Evolutionary conservation across 2,797 vertebrate species (phyloP).

Genomic region (Neosalanx taihuensis): DNA sequence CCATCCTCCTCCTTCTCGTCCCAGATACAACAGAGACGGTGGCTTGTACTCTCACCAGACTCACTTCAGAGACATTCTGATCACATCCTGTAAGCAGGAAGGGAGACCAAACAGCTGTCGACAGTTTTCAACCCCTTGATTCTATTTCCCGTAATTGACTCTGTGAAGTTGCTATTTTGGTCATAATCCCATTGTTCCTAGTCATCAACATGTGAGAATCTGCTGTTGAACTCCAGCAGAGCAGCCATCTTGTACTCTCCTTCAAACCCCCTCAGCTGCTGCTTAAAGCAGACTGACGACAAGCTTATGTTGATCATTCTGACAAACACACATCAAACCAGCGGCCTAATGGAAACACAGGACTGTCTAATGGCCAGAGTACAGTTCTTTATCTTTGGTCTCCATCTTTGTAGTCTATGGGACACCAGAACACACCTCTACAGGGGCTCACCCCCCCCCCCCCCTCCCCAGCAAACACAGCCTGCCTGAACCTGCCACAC

Average conservation of each 20-base stretch:
- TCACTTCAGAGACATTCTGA: conserved; percentile 43
- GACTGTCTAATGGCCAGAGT: conserved; percentile 58
- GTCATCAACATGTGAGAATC: conserved; percentile 40
- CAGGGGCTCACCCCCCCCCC: neutral
- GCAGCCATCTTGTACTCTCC: no score
- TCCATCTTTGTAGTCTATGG: conserved; percentile 53
- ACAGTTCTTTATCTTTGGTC: conserved; percentile 60
- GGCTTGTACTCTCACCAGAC: conserved; percentile 40
- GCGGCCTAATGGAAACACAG: conserved; percentile 61
- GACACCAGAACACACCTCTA: conserved; percentile 45
- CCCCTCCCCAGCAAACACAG: conserved; percentile 20
- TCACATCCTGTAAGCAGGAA: conserved; percentile 29
- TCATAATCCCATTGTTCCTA: conserved; percentile 56
- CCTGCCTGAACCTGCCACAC: neutral
- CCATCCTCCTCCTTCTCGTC: conserved; percentile 28
- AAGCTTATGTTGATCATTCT: neutral
- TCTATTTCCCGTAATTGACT: conserved; percentile 50
- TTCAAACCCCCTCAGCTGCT: no score
- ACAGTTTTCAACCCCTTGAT: conserved; percentile 47
- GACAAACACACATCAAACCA: conserved; percentile 56
- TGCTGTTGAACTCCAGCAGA: neutral
- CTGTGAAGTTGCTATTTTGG: conserved; percentile 53
- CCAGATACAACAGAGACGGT: conserved; percentile 51
- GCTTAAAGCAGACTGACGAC: no score
- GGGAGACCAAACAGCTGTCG: conserved; percentile 56